Base-by-base conservation (phyloP, 2,113 vertebrate genomes). In the Apus apus region DNA sequence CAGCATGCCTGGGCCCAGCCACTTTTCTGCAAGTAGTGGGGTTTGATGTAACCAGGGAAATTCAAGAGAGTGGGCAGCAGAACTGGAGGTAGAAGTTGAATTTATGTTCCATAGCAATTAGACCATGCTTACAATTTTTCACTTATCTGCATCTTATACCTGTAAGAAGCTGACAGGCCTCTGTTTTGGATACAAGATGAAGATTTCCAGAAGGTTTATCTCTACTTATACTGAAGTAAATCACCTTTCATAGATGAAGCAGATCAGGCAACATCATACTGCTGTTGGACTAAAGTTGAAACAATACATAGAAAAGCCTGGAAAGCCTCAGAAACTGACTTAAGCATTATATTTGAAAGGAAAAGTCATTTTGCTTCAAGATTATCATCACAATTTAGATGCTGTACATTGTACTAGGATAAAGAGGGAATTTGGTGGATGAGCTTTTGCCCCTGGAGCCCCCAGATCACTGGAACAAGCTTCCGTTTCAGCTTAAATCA, bases 401-500 rank as follows among this genome's bases (percentile, higher is more conserved):
- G 92, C 93, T 89, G 66, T 91, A 94, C 93, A 89, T 95, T 96
- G 89, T 97, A 90, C 80, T 80, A 12, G 90, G 93, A 96, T 97
- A 97, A 97, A 97, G 72, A 96, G 73, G 82, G 95, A 96, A 96
- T 97, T 96, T 96, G 90, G 85, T 85, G 90, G 93, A 96, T 94
- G 93, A 95, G 95, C 89, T 81, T 94, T 96, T 90, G 93, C 82
- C 94, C 95, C 93, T 94, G 87, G 92, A 97, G 82, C 68, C 79
- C 88, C 56, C 76, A 87, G 89, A 96, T 93, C 94, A 96, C 96
- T 96, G 87, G 87, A 97, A 96, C 87, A 93, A 92, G 86, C 75
- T 97, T 96, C 89, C 78, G 81, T 97, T 97, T 97, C 96, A 96
- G 93, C 84, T 97, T 97, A 96, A 95, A 97, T 97, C 95, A 97